phyloP scores from a whole-genome alignment of 1,140 invertebrate genomes.

The Mesaphorura yosii region DNA sequence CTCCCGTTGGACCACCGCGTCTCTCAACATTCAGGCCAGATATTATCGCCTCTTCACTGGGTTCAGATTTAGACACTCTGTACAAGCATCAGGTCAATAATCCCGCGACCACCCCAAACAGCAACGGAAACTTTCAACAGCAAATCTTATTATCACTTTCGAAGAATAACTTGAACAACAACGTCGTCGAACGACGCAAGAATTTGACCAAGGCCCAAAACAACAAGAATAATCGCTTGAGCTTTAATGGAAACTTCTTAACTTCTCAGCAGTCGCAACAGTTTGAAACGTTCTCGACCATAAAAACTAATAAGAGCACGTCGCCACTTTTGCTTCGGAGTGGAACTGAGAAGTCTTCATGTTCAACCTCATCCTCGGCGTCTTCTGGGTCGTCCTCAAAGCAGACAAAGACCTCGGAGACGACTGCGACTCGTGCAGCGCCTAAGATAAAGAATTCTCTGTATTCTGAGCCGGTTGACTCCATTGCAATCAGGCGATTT shows the following conservation, averaged over 20 bases:
- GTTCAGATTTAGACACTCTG: constrained; percentile 21
- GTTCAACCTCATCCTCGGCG: not conserved
- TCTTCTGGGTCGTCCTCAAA: not conserved
- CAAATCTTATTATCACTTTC: constrained; percentile 9
- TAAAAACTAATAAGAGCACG: not conserved
- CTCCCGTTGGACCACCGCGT: constrained; percentile 10
- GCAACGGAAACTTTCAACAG: constrained; percentile 14
- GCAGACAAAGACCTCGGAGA: constrained; percentile 1
- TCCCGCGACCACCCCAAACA: not conserved
- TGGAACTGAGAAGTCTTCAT: not conserved
- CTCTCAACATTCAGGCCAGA: constrained; percentile 29
- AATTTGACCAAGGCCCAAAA: not conserved
- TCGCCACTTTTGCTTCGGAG: no score
- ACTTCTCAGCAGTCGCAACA: not conserved
- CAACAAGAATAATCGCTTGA: constrained; percentile 20
- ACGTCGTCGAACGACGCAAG: not conserved
- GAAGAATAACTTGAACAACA: constrained; percentile 19
- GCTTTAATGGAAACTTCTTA: constrained; percentile 24
- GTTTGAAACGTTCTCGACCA: not conserved
- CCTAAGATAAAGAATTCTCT: constrained; percentile 21
- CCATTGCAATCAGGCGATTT: constrained; percentile 24
- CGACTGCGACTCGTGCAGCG: no score
- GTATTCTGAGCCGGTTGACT: constrained; percentile 31
- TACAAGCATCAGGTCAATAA: constrained; percentile 8
- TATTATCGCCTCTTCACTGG: constrained; percentile 24